These are phyloP conservation scores for Ceratina australensis DNA, from an alignment of 1,140 invertebrate genomes.

Conservation along the genomic window DNA sequence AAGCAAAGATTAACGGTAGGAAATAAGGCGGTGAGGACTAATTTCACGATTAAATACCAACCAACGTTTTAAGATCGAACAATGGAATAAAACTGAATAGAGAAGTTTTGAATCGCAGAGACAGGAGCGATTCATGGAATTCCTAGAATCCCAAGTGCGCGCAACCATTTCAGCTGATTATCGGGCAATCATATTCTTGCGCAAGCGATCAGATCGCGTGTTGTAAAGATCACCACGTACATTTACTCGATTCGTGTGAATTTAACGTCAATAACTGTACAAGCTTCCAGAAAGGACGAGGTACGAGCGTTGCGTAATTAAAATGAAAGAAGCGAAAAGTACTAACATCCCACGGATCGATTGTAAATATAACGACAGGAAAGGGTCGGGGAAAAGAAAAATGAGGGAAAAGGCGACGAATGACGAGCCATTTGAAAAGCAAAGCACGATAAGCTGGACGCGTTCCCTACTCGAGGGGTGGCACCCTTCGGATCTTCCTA, in stretches of 20 bases:
- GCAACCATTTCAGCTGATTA: slow-evolving; percentile 31
- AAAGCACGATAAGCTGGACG: slow-evolving; percentile 39
- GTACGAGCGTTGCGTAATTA: slow-evolving; percentile 2
- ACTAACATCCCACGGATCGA: slow-evolving; percentile 15
- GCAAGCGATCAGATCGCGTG: slow-evolving; percentile 11
- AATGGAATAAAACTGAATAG: neutral
- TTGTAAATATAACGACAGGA: slow-evolving; percentile 10
- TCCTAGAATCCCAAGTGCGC: slow-evolving; percentile 12
- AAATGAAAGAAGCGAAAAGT: neutral
- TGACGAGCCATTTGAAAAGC: slow-evolving; percentile 41
- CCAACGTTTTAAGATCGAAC: neutral
- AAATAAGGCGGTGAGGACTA: neutral
- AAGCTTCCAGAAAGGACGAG: no score
- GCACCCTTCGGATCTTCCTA: slow-evolving; percentile 28
- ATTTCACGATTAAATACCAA: no score
- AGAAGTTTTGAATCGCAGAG: neutral
- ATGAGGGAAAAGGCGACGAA: slow-evolving; percentile 30
- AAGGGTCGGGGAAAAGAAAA: neutral
- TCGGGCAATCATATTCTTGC: slow-evolving; percentile 41
- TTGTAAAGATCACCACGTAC: slow-evolving; percentile 19
- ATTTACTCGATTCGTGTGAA: slow-evolving; percentile 30
- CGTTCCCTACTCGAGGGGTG: neutral
- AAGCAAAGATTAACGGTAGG: neutral
- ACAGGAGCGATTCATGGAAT: slow-evolving; percentile 5
- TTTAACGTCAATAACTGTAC: slow-evolving; percentile 33